phyloP scores from a whole-genome alignment of 2,113 vertebrate genomes.

The Turnix velox region DNA sequence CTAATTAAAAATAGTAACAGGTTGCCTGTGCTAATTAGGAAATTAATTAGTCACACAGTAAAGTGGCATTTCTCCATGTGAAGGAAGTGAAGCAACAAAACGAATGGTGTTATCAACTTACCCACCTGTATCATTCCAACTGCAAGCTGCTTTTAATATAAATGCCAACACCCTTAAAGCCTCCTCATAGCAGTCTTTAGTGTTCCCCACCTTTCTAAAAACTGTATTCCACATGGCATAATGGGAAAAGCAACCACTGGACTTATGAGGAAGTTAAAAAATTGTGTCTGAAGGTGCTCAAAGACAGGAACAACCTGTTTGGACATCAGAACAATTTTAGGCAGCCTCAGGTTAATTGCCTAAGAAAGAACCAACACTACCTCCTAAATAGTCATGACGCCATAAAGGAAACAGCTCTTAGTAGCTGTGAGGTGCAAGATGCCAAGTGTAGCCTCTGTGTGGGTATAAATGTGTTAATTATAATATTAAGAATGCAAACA shows the following conservation, averaged over 20 bases:
- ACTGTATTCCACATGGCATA: rapidly evolving
- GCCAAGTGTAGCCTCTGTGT: not conserved
- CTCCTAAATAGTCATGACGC: not conserved
- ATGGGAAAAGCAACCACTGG: not conserved
- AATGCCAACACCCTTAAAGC: not conserved
- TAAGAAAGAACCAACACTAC: not conserved
- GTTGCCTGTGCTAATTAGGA: not conserved
- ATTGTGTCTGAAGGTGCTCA: not conserved
- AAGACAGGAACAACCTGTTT: not conserved
- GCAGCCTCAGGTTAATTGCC: not conserved
- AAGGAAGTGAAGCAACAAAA: not conserved
- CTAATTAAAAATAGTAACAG: constrained; percentile 41
- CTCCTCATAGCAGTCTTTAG: not conserved
- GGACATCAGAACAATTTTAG: not conserved
- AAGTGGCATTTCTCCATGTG: not conserved
- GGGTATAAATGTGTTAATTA: not conserved
- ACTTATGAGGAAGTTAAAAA: not conserved
- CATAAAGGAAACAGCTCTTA: not conserved
- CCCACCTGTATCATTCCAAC: not conserved
- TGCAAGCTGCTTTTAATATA: not conserved
- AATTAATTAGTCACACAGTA: constrained; percentile 2
- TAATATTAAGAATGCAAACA: not conserved
- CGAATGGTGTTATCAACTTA: not conserved
- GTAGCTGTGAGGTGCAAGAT: not conserved
- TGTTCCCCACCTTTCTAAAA: not conserved